Evolutionary conservation across 1,140 invertebrate species (phyloP).

Genomic region (Probaryconus sp.): DNA sequence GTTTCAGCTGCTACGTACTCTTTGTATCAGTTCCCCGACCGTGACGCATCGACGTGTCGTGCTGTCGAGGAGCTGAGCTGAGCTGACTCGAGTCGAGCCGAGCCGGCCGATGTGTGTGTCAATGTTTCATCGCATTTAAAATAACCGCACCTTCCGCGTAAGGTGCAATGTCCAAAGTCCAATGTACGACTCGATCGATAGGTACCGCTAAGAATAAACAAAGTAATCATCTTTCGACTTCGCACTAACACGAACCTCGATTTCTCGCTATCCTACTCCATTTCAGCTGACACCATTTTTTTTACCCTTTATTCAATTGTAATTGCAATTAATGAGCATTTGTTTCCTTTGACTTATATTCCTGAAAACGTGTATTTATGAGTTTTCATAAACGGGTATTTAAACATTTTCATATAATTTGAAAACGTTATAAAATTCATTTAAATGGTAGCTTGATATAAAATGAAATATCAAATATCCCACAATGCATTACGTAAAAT

Average conservation of each 20-base stretch:
- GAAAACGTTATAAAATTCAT: too few species aligned
- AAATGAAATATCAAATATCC: too few species aligned
- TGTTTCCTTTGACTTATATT: too few species aligned
- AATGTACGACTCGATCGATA: constrained; percentile 60
- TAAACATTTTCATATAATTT: too few species aligned
- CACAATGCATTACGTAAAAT: too few species aligned
- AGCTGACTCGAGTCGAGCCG: constrained; percentile 30
- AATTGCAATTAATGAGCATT: constrained; percentile 3
- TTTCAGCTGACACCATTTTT: constrained; percentile 43
- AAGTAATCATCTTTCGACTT: constrained; percentile 59
- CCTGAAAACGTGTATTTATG: too few species aligned
- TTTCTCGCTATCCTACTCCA: constrained; percentile 45
- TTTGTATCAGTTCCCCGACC: neutral
- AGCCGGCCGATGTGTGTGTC: constrained; percentile 42
- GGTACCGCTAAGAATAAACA: constrained; percentile 60
- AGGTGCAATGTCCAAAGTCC: constrained; percentile 62
- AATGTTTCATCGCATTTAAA: constrained; percentile 60
- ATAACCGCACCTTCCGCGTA: constrained; percentile 61
- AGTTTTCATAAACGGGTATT: too few species aligned
- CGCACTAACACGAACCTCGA: constrained; percentile 50
- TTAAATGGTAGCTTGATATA: too few species aligned
- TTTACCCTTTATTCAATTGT: constrained; percentile 16
- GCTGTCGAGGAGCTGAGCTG: constrained; percentile 25
- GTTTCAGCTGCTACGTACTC: constrained; percentile 15
- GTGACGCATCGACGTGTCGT: constrained; percentile 10